These are phyloP conservation scores for Hemichromis elongatus DNA, from an alignment of 2,113 vertebrate genomes.

Conservation along the genomic window DNA sequence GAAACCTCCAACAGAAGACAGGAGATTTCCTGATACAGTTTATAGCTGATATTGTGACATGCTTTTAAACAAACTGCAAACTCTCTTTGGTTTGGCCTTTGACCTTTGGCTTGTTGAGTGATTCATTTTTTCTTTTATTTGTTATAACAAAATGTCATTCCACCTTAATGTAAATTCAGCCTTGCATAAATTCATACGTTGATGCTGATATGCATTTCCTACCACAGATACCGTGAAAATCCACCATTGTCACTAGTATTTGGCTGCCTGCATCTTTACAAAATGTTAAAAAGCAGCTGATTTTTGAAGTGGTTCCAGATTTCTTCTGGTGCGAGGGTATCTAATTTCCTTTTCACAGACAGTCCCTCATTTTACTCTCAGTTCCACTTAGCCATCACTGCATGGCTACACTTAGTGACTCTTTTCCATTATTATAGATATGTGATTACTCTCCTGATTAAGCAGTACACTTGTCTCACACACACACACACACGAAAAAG, in stretches of 20 bases:
- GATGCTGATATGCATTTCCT: background rate
- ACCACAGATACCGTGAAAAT: background rate
- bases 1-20: no score
- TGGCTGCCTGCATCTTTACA: background rate
- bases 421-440: background rate
- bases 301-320: slow-evolving; percentile 17
- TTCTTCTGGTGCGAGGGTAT: background rate
- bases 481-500: background rate
- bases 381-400: background rate
- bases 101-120: background rate
- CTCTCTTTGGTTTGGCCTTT: background rate
- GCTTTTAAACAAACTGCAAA: background rate
- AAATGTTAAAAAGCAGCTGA: background rate
- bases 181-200: background rate
- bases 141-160: fast-evolving
- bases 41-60: background rate
- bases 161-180: background rate
- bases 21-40: background rate
- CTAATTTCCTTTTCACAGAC: background rate
- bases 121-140: background rate
- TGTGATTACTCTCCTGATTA: background rate
- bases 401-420: background rate
- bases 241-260: background rate
- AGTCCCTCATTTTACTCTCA: background rate
- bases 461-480: background rate